Evolutionary conservation across 2,888 invertebrate genomes (phyloP), one percentile per base, ranked within the genome.

Genomic region (Nomada lathburiana): DNA sequence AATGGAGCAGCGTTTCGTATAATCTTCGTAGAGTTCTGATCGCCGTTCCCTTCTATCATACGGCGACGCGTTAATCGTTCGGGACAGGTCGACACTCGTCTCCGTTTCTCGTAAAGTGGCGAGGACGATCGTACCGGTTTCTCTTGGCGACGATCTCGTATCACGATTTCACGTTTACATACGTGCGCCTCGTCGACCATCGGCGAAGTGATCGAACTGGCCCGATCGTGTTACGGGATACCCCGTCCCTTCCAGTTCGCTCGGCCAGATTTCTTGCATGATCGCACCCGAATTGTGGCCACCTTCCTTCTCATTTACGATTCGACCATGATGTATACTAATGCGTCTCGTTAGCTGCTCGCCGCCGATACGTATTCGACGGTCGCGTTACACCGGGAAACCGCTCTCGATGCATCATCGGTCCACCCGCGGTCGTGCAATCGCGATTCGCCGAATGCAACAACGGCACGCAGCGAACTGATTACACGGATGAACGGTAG

Each of bases 241-340:
- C 86, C 87, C 88, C 86, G 92, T 92, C 92, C 89, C 90, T 92
- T 92, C 91, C 91, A 90, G 90, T 92, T 92, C 90, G 92, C 91
- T 91, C 91, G 86, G 86, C 85, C 89, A 91, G 91, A 91, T 91
- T 92, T 92, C 89, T 89, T 88, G 92, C 91, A 87, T 91, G 90
- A 88, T 88, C 88, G 90, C 89, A 90, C 86, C 86, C 87, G 89
- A 91, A 92, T 92, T 90, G 81, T 36, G 82, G 82, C 85, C 83
- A 83, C 82, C 83, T 82, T 85, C 81, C 83, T 76, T 53, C 59
- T 60, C 70, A 44, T 76, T 55, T 60, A 42, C 42, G 55, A n/a
- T 23, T 55, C 57, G 52, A 2, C 50, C 13, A 29, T 62, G 26
- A 55, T 73, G 69, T 73, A 53, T 76, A 76, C 76, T 79, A 74